These are phyloP conservation scores for Apis mellifera DNA, from an alignment of 1,140 invertebrate genomes.

Conservation along the genomic window DNA sequence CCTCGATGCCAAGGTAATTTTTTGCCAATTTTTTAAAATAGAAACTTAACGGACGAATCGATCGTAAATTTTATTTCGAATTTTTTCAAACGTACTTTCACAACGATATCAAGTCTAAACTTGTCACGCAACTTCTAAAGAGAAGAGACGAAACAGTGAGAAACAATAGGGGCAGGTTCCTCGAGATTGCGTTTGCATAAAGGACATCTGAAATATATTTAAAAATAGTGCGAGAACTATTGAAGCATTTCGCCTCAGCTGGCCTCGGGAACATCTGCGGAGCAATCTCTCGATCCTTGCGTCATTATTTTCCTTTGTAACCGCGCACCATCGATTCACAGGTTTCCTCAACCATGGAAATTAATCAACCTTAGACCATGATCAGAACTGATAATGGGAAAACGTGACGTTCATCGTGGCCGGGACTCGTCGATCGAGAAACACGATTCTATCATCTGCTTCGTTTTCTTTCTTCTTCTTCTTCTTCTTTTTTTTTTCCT, in stretches of 20 bases:
- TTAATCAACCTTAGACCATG: constrained; percentile 76
- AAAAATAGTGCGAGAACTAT: constrained; percentile 76
- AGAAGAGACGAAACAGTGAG: neutral
- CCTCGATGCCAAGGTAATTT: neutral
- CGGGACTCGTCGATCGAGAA: constrained; percentile 30
- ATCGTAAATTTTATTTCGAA: neutral
- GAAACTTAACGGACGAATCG: neutral
- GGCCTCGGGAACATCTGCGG: constrained; percentile 78
- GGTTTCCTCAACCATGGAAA: constrained; percentile 77
- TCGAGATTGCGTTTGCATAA: constrained; percentile 40
- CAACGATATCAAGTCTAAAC: neutral
- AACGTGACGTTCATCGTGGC: constrained; percentile 34
- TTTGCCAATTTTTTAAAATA: neutral
- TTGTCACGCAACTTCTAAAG: neutral
- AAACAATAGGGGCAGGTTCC: constrained; percentile 13
- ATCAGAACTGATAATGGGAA: constrained; percentile 47
- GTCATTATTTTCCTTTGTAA: constrained; percentile 70
- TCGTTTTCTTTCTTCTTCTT: neutral
- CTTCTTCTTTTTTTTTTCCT: neutral
- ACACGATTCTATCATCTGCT: constrained; percentile 28
- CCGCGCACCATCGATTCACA: constrained; percentile 75
- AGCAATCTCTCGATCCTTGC: constrained; percentile 72
- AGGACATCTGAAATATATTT: constrained; percentile 54
- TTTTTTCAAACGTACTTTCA: neutral
- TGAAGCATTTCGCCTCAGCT: constrained; percentile 76